These are phyloP conservation scores for Muscicapa striata DNA, from an alignment of 2,797 vertebrate genomes.

Conservation along the genomic window DNA sequence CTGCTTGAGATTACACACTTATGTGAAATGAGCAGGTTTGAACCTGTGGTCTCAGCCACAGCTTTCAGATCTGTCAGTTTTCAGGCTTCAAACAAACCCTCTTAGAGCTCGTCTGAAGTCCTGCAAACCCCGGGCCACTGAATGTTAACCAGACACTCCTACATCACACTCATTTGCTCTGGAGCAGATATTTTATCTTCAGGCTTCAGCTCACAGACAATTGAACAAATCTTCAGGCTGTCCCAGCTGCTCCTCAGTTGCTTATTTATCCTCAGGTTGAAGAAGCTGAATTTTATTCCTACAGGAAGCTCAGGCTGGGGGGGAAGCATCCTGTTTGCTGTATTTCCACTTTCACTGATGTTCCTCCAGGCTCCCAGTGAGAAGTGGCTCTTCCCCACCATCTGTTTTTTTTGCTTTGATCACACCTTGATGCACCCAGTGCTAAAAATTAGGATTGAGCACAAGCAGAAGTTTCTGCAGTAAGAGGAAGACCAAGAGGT, in stretches of 20 bases:
- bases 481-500: not conserved
- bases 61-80: constrained; percentile 25
- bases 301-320: not conserved
- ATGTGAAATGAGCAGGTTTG: not conserved
- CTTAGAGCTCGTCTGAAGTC: not conserved
- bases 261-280: constrained; percentile 1
- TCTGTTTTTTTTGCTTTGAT: constrained; percentile 75
- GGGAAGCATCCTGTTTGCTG: not conserved
- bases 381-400: constrained; percentile 69
- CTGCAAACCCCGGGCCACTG: not conserved
- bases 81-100: constrained; percentile 32
- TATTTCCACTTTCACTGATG: not conserved
- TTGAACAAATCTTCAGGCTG: not conserved
- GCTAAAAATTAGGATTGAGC: constrained; percentile 66
- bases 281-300: not conserved
- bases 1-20: constrained; percentile 5
- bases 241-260: not conserved
- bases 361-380: constrained; percentile 59
- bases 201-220: not conserved
- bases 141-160: constrained; percentile 26
- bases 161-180: not conserved
- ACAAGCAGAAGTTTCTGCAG: constrained; percentile 75
- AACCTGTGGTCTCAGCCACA: not conserved
- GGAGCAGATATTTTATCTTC: not conserved
- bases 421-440: constrained; percentile 73